Percentiles rank a stretch among this genome's conserved stretches.
Conservation (phyloP, 2,888 invertebrate species). For the Caenorhabditis afra region DNA sequence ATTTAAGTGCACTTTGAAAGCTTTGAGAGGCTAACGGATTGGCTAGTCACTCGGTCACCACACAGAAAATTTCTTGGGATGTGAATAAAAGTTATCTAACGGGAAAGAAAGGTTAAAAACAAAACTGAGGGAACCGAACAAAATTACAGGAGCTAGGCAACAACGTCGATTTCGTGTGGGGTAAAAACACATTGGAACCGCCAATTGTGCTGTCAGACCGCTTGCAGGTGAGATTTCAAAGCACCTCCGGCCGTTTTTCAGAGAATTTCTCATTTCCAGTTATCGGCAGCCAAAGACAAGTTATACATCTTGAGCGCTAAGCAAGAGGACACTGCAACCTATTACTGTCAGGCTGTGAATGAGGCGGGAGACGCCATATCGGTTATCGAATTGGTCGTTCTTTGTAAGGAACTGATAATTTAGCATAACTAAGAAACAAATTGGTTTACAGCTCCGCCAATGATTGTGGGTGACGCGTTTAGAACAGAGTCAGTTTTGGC, state of each 20-base stretch:
- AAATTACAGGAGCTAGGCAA: too few species aligned
- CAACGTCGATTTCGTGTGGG: too few species aligned
- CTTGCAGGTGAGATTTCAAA: slow-evolving; percentile 44
- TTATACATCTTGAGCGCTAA: slow-evolving; percentile 73
- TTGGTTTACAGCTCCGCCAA: slow-evolving; percentile 83
- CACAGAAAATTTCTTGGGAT: slow-evolving; percentile 10
- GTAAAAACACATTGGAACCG: too few species aligned
- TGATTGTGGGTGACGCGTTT: slow-evolving; percentile 76
- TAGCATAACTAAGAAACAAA: not conserved
- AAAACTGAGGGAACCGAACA: not conserved
- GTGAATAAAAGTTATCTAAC: not conserved
- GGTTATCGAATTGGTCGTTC: slow-evolving; percentile 83
- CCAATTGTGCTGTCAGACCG: slow-evolving; percentile 29
- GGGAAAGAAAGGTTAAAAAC: not conserved
- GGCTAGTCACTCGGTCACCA: not conserved
- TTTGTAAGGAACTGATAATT: slow-evolving; percentile 58
- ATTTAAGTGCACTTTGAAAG: slow-evolving; percentile 64
- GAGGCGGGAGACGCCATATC: slow-evolving; percentile 84
- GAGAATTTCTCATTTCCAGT: slow-evolving; percentile 59
- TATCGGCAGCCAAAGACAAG: slow-evolving; percentile 70
- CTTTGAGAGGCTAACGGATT: slow-evolving; percentile 46
- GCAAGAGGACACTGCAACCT: slow-evolving; percentile 83
- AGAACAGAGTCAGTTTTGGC: slow-evolving; percentile 79
- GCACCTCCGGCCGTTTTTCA: not conserved
- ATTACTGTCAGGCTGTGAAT: slow-evolving; percentile 85